Percentiles rank a stretch among this genome's conserved stretches.
Evolutionary conservation across 2,888 invertebrate genomes (phyloP).

Genomic region (Oscheius sp.): DNA sequence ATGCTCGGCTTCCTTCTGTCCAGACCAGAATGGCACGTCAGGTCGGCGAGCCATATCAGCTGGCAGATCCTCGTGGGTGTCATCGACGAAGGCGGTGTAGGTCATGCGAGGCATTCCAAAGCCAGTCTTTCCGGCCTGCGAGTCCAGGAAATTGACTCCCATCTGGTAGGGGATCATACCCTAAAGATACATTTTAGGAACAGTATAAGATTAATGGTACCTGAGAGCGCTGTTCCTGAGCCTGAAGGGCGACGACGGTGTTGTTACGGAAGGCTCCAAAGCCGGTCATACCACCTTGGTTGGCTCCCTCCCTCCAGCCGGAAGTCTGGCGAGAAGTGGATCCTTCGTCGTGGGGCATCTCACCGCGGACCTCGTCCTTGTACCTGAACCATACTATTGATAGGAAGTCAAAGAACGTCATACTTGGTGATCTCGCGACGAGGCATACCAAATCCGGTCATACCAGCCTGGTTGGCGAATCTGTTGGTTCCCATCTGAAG

Average conservation of each 20-base stretch:
- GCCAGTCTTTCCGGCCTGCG: conserved; percentile 77
- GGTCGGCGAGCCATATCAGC: conserved; percentile 72
- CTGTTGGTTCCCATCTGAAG: conserved; percentile 73
- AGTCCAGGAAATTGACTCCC: conserved; percentile 77
- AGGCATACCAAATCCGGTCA: conserved; percentile 73
- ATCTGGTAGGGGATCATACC: conserved; percentile 77
- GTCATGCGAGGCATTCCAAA: conserved; percentile 76
- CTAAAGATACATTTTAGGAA: conserved; percentile 30
- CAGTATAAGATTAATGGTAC: conserved; percentile 22
- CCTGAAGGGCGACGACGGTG: conserved; percentile 62
- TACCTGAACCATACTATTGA: conserved; percentile 40
- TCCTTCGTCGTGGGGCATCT: conserved; percentile 73
- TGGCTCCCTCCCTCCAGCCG: conserved; percentile 73
- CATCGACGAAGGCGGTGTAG: conserved; percentile 72
- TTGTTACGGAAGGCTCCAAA: conserved; percentile 74
- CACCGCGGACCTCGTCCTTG: conserved; percentile 72
- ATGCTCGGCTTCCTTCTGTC: conserved; percentile 69
- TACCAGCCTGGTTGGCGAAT: conserved; percentile 73
- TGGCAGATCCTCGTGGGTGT: conserved; percentile 73
- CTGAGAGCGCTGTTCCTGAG: conserved; percentile 72
- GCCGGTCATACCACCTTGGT: conserved; percentile 73
- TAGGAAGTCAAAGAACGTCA: conserved; percentile 3
- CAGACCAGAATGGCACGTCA: conserved; percentile 73
- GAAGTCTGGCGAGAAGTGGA: conserved; percentile 70
- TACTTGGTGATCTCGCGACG: conserved; percentile 73